Evolutionary conservation across 1,140 invertebrate species (phyloP).

Genomic region (Ostrea edulis): DNA sequence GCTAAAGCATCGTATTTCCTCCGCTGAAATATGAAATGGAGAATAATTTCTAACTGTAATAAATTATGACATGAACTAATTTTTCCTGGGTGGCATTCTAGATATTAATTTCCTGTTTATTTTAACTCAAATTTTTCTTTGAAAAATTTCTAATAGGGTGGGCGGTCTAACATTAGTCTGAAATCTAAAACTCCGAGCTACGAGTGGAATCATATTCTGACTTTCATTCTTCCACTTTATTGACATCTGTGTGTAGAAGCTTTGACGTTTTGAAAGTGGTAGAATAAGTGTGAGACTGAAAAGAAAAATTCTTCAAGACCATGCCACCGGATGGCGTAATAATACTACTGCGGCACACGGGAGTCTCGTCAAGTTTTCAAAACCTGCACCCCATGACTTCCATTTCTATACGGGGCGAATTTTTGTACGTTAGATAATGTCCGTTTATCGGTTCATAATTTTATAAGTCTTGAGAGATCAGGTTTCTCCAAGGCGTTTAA

Average conservation of each 20-base stretch:
- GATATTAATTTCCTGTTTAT: constrained; percentile 38
- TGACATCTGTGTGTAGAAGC: neutral
- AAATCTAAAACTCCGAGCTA: constrained; percentile 3
- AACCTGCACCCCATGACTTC: constrained; percentile 18
- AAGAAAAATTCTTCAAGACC: constrained; percentile 33
- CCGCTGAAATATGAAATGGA: constrained; percentile 1
- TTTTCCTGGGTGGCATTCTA: constrained; percentile 17
- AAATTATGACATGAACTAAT: constrained; percentile 14
- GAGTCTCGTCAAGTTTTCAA: constrained; percentile 24
- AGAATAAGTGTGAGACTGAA: neutral
- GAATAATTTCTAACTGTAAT: neutral
- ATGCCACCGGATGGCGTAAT: constrained; percentile 1
- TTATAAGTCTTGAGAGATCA: constrained; percentile 50
- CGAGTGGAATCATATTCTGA: constrained; percentile 6
- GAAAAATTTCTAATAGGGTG: neutral
- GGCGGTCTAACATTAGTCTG: constrained; percentile 14
- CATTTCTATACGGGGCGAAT: neutral
- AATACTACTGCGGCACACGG: neutral
- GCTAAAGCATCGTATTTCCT: constrained; percentile 3
- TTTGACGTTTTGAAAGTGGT: constrained; percentile 23
- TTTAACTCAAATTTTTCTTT: neutral
- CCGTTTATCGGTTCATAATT: constrained; percentile 52
- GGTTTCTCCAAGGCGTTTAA: constrained; percentile 45
- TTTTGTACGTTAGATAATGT: constrained; percentile 41
- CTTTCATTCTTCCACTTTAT: constrained; percentile 19